Conservation (phyloP, 2,888 invertebrate species). For the Limenitis camilla region DNA sequence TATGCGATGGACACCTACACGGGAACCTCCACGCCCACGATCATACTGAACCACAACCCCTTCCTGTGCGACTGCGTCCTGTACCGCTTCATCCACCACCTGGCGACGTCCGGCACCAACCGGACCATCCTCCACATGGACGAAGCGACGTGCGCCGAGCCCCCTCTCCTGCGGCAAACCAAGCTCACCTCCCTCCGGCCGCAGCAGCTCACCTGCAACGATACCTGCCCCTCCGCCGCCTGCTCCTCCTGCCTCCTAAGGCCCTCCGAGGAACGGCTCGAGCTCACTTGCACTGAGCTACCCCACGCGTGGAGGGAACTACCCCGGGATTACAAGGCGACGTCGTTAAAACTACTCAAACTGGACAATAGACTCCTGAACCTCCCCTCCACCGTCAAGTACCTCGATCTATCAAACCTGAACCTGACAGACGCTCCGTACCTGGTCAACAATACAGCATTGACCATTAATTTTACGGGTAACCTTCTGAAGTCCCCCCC, state of each 20-base stretch:
- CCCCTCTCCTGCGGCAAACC: neutral
- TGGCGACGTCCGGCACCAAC: neutral
- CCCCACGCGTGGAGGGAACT: neutral
- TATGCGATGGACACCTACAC: neutral
- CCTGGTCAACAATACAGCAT: too few species aligned
- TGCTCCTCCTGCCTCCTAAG: conserved; percentile 1
- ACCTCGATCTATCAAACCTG: conserved; percentile 23
- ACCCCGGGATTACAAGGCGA: neutral
- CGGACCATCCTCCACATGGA: neutral
- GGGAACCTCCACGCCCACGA: neutral
- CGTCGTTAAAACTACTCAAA: conserved; percentile 6
- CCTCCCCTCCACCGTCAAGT: conserved; percentile 7
- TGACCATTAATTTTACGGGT: conserved; percentile 7
- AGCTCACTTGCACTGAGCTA: conserved; percentile 11
- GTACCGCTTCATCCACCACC: conserved; percentile 23
- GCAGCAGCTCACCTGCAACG: conserved; percentile 16
- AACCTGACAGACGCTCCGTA: conserved; percentile 16
- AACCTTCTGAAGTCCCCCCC: conserved; percentile 27
- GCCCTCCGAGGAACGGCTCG: conserved; percentile 3
- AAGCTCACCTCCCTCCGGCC: conserved; percentile 4
- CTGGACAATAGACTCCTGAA: neutral
- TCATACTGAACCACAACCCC: conserved; percentile 37
- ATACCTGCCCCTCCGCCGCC: conserved; percentile 5
- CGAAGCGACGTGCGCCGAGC: conserved; percentile 14
- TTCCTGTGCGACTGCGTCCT: conserved; percentile 38